Percentiles rank a stretch among this genome's conserved stretches.
Conservation (phyloP, 2,888 invertebrate genomes). For the Cheilosia urbana region DNA sequence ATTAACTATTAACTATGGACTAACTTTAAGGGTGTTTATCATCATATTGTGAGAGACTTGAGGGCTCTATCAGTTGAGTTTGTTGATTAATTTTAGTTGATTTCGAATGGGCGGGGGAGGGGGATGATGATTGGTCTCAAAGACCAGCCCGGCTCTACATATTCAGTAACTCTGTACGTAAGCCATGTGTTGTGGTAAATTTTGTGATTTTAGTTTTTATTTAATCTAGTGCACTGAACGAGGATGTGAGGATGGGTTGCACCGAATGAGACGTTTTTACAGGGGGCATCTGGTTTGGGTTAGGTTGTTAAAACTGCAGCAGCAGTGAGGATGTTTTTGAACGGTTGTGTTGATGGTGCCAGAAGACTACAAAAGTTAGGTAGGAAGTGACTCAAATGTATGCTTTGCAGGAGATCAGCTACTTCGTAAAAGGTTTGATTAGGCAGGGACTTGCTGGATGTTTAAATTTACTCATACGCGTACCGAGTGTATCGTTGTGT, state of each 20-base stretch:
- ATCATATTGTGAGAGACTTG: slow-evolving; percentile 59
- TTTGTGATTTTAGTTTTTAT: slow-evolving; percentile 72
- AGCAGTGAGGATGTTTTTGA: background rate
- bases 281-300: background rate
- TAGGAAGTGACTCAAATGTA: too few relatives aligned
- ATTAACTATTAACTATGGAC: slow-evolving; percentile 58
- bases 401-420: too few relatives aligned
- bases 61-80: slow-evolving; percentile 62
- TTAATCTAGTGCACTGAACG: slow-evolving; percentile 13
- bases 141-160: slow-evolving; percentile 44
- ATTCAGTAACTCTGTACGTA: slow-evolving; percentile 53
- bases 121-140: slow-evolving; percentile 47
- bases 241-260: background rate
- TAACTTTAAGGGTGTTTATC: slow-evolving; percentile 44
- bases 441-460: too few relatives aligned
- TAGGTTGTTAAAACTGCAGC: background rate
- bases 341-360: too few relatives aligned
- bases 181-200: slow-evolving; percentile 74
- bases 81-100: slow-evolving; percentile 75
- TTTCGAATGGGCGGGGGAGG: slow-evolving; percentile 3
- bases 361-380: too few relatives aligned
- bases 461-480: too few relatives aligned
- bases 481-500: too few relatives aligned
- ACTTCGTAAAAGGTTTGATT: too few relatives aligned
- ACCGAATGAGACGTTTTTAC: slow-evolving; percentile 2